Evolutionary conservation across 92 coral and sea anemone species (phyloP).

Genomic region (Actinernus sp.): DNA sequence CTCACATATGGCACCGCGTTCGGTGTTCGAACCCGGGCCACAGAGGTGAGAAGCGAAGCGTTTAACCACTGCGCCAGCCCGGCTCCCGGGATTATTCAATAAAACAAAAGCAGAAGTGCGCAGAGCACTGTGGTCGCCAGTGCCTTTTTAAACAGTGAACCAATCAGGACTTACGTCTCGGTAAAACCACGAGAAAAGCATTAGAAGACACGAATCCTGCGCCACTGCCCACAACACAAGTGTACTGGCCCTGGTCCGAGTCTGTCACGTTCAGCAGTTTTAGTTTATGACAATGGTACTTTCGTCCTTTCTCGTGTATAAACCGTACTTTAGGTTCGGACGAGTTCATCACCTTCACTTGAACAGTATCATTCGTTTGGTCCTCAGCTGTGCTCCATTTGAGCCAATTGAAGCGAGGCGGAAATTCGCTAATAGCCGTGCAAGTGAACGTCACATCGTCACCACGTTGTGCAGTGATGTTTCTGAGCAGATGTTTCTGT

Average conservation of each 20-base stretch:
- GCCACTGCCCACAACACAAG: slow-evolving; percentile 75
- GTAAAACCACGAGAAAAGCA: slow-evolving; percentile 56
- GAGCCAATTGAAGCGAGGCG: slow-evolving; percentile 69
- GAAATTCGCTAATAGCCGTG: slow-evolving; percentile 43
- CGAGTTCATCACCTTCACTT: slow-evolving; percentile 24
- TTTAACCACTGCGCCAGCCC: too few relatives aligned
- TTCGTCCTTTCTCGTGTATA: slow-evolving; percentile 28
- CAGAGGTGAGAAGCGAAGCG: too few relatives aligned
- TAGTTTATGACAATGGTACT: slow-evolving; percentile 55
- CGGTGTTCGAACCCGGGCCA: too few relatives aligned
- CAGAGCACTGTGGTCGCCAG: too few relatives aligned
- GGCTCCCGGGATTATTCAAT: too few relatives aligned
- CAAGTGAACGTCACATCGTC: slow-evolving; percentile 73
- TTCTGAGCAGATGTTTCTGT: slow-evolving; percentile 34
- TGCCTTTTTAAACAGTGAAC: too few relatives aligned
- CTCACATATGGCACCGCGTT: too few relatives aligned
- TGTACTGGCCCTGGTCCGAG: slow-evolving; percentile 80
- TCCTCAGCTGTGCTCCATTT: slow-evolving; percentile 30
- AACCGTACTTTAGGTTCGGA: slow-evolving; percentile 42
- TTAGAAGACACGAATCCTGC: slow-evolving; percentile 57
- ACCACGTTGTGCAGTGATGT: slow-evolving; percentile 65
- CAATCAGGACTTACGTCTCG: slow-evolving; percentile 70
- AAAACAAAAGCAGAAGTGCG: too few relatives aligned
- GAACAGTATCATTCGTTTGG: slow-evolving; percentile 13
- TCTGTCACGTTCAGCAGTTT: slow-evolving; percentile 64